These are phyloP conservation scores for Mormyrus iriodes DNA, from an alignment of 2,113 vertebrate genomes.

Conservation along the genomic window DNA sequence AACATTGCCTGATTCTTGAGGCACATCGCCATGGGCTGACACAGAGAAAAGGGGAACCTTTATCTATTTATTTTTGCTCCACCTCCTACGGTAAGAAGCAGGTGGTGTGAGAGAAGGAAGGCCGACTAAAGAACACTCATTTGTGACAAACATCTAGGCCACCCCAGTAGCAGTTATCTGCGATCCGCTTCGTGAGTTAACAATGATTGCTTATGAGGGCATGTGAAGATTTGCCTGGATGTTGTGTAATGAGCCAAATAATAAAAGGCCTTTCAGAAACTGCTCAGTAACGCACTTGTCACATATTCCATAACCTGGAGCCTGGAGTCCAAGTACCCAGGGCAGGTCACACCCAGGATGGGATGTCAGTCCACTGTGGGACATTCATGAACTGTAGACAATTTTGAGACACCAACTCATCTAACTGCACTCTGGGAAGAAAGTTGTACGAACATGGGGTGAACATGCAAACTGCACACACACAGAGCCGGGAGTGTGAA, in stretches of 20 bases:
- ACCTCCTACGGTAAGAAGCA: conserved; percentile 5
- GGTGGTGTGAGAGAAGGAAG: conserved; percentile 19
- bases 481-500: background rate
- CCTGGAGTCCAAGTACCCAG: background rate
- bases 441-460: background rate
- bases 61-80: background rate
- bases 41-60: conserved; percentile 45
- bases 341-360: background rate
- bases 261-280: background rate
- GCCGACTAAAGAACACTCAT: background rate
- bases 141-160: background rate
- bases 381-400: background rate
- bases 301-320: background rate
- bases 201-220: background rate
- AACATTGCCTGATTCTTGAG: conserved; percentile 35
- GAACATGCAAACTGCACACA: background rate
- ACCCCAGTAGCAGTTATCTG: background rate
- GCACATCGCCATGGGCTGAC: conserved; percentile 49
- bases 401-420: background rate
- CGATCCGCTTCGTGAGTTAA: background rate
- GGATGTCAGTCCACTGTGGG: background rate
- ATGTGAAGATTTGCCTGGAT: background rate
- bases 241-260: background rate
- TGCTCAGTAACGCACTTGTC: background rate
- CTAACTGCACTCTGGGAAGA: background rate